Percentiles rank a stretch among this genome's conserved stretches.
Conservation (phyloP, 1,140 invertebrate species). For the Procambarus clarkii region DNA sequence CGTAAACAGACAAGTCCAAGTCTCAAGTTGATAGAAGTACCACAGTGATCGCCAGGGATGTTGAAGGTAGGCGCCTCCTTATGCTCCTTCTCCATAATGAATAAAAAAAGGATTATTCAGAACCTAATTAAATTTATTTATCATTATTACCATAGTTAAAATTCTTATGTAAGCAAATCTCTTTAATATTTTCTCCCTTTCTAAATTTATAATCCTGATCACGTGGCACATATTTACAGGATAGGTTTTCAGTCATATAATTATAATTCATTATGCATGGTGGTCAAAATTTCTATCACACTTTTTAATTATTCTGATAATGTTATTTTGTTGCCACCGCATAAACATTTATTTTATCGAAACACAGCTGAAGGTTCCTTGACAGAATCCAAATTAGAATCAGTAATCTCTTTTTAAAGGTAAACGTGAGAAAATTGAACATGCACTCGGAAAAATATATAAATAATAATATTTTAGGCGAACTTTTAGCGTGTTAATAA, state of each 20-base stretch:
- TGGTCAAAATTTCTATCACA: constrained; percentile 34
- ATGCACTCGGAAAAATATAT: constrained; percentile 32
- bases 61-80: constrained; percentile 84
- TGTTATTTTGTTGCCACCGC: constrained; percentile 4
- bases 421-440: constrained; percentile 31
- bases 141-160: constrained; percentile 42
- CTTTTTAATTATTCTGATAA: constrained; percentile 23
- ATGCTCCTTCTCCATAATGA: constrained; percentile 57
- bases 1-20: constrained; percentile 84
- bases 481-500: constrained; percentile 17
- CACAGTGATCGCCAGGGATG: constrained; percentile 95
- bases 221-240: constrained; percentile 44
- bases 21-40: constrained; percentile 93
- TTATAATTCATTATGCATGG: constrained; percentile 51
- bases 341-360: constrained; percentile 22
- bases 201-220: constrained; percentile 55
- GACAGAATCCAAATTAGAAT: neutral
- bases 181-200: constrained; percentile 45
- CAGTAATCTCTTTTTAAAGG: constrained; percentile 12
- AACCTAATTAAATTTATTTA: constrained; percentile 26
- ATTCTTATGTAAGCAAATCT: constrained; percentile 13
- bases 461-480: constrained; percentile 1
- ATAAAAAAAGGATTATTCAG: constrained; percentile 44
- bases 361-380: constrained; percentile 18
- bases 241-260: constrained; percentile 7